phyloP scores from a whole-genome alignment of 2,888 invertebrate species.

The Apantesis nais region DNA sequence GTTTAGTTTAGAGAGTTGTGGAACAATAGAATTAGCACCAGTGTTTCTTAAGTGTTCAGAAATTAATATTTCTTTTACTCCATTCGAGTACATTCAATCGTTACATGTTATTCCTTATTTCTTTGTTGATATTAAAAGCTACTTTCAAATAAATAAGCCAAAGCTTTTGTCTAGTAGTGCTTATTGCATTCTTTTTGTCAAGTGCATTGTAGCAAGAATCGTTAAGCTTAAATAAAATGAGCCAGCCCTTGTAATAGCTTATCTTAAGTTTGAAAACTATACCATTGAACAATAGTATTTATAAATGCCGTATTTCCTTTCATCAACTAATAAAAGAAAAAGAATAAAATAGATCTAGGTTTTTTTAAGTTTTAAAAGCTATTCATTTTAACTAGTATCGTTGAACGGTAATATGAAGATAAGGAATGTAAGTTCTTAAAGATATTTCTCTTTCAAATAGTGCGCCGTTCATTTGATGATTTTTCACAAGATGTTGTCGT shows the following conservation, averaged over 20 bases:
- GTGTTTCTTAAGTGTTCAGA: background rate
- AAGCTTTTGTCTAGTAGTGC: background rate
- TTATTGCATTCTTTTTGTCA: background rate
- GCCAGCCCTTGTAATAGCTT: background rate
- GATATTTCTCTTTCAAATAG: background rate
- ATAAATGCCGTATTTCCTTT: background rate
- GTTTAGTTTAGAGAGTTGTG: no score
- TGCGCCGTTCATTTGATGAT: background rate
- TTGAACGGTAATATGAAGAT: background rate
- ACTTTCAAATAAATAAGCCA: background rate
- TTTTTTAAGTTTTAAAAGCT: background rate
- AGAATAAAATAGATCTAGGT: background rate
- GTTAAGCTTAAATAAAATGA: background rate
- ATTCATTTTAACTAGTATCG: background rate
- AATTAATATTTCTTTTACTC: background rate
- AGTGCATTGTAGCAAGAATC: background rate
- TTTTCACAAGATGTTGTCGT: background rate
- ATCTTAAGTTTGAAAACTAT: background rate
- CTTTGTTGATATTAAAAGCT: background rate
- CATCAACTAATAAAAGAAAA: background rate
- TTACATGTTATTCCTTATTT: background rate
- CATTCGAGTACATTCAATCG: background rate
- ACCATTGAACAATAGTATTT: background rate
- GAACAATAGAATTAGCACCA: no score
- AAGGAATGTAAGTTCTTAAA: background rate